Evolutionary conservation across 2,113 vertebrate genomes (phyloP), one percentile per base, ranked within the genome.

Genomic region (Ancistrus triradiatus): DNA sequence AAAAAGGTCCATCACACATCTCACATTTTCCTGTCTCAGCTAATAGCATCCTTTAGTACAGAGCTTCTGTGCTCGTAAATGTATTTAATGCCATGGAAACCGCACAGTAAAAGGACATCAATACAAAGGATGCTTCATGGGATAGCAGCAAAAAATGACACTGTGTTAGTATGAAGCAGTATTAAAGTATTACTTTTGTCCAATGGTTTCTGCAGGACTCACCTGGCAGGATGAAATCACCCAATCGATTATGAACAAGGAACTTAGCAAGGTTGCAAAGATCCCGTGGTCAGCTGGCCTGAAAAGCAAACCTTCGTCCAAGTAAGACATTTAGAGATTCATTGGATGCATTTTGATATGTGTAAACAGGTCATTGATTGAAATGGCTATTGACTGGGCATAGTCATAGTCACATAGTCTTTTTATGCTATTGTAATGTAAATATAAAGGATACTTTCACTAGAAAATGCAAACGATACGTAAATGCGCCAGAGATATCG

Each of bases 181-280:
- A n/a, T n/a, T n/a, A n/a, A n/a, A n/a, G n/a, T n/a, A n/a, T n/a
- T n/a, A n/a, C n/a, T n/a, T 38, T 67, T 11, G 2, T 69, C 6
- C 35, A 14, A 27, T 40, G 48, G 51, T 10, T 19, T 47, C 33
- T 58, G 10, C 81, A 98, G 95, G 96, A 63, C 78, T 98, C 63
- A 95, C 91, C 0, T 98, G 95, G 95, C 91, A 87, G 18, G 94
- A 98, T 7, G 90, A 91, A 68, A 68, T 93, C 68, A 97, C 95
- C 1, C 95, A 98, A 78, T 87, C 87, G 1, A 80, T 95, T 69
- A 91, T 98, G 72, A 77, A 88, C 0, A 89, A 85, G 76, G 94
- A 97, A 86, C 86, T 98, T 83, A 91, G 90, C 6, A 86, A 78
- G 1, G 87, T 97, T n/a, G 92, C 92, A 0, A 86, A 86, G 8